Evolutionary conservation across 2,113 vertebrate genomes (phyloP).

Genomic region (Aspiorhynchus laticeps): DNA sequence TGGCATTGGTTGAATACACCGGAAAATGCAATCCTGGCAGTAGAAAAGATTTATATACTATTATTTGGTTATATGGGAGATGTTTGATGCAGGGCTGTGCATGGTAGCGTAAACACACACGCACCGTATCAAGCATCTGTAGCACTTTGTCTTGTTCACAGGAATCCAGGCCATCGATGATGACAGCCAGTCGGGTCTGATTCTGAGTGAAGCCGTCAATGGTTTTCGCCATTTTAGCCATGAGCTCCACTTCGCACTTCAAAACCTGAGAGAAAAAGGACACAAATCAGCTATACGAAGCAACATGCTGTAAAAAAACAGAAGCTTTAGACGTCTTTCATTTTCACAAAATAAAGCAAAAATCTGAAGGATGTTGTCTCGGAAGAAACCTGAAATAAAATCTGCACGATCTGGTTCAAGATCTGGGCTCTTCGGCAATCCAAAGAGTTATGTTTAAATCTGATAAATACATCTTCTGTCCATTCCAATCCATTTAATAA

Average conservation of each 20-base stretch:
- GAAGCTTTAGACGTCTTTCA: neutral
- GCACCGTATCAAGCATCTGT: conserved; percentile 97
- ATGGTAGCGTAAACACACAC: conserved; percentile 11
- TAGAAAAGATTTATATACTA: conserved; percentile 1
- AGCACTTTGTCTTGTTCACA: conserved; percentile 98
- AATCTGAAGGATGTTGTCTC: neutral
- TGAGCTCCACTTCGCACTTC: conserved; percentile 96
- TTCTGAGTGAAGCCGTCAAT: conserved; percentile 98
- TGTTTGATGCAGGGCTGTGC: neutral
- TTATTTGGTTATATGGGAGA: conserved; percentile 7
- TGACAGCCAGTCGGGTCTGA: conserved; percentile 95
- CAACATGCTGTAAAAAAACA: neutral
- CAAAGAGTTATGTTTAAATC: neutral
- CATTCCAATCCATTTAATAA: too few relatives aligned
- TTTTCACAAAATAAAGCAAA: neutral
- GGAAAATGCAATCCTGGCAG: neutral
- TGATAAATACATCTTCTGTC: too few relatives aligned
- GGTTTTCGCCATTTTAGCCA: conserved; percentile 98
- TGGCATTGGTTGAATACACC: neutral
- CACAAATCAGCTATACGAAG: neutral
- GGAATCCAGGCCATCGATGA: conserved; percentile 95
- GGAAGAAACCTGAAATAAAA: neutral
- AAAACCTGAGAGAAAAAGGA: conserved; percentile 80
- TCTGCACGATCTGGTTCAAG: neutral
- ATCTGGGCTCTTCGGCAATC: neutral